These are phyloP conservation scores for crab-eating macaque (Macaca fascicularis) DNA, from an alignment of 2,113 vertebrate species.

Conservation along the genomic window DNA sequence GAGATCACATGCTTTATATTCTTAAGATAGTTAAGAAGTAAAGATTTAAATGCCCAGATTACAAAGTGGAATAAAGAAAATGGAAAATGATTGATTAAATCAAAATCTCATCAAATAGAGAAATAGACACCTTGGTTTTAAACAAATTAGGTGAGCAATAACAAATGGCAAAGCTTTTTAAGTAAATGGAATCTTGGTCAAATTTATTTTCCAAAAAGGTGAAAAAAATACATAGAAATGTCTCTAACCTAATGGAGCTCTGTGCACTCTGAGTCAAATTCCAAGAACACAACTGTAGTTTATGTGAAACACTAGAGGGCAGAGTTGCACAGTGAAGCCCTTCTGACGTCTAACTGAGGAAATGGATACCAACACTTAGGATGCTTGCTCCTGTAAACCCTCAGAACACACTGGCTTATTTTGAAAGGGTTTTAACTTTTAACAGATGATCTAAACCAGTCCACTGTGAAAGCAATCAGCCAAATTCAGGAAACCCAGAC, in stretches of 20 bases:
- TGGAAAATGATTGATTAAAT: neutral
- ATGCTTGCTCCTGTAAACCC: neutral
- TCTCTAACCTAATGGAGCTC: neutral
- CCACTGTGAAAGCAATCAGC: neutral
- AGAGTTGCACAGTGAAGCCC: neutral
- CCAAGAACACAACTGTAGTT: neutral
- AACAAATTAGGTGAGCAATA: neutral
- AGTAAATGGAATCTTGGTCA: neutral
- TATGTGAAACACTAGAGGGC: slow-evolving; percentile 61
- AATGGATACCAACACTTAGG: neutral
- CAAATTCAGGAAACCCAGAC: neutral
- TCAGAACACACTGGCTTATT: neutral
- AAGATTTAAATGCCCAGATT: neutral
- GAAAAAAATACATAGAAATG: neutral
- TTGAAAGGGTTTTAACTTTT: slow-evolving; percentile 3
- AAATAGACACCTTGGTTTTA: neutral
- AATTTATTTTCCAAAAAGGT: neutral
- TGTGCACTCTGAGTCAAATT: neutral
- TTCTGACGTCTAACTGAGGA: neutral
- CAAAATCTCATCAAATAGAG: neutral
- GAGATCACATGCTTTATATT: neutral
- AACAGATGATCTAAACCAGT: neutral
- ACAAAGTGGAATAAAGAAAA: slow-evolving; percentile 17
- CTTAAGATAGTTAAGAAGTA: neutral
- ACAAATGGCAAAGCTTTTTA: neutral